phyloP scores from a whole-genome alignment of 1,140 invertebrate species.

The Lysiphlebus fabarum region DNA sequence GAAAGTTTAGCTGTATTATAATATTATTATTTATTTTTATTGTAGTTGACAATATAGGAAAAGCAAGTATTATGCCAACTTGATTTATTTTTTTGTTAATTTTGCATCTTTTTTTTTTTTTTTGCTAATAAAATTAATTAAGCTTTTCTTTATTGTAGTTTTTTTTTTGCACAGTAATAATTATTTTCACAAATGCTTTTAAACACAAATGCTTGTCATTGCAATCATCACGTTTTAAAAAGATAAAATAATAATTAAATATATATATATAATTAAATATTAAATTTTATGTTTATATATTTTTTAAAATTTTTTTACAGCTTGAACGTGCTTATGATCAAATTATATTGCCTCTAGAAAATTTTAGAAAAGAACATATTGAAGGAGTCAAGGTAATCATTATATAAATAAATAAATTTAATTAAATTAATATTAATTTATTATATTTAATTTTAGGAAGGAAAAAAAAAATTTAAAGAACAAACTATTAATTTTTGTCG shows the following conservation, averaged over 20 bases:
- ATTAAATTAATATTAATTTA: constrained; percentile 15
- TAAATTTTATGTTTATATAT: no score
- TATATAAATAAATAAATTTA: neutral
- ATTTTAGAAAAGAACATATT: constrained; percentile 92
- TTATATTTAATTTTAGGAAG: constrained; percentile 63
- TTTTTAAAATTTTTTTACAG: no score
- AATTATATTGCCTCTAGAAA: constrained; percentile 87
- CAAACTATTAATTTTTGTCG: constrained; percentile 95
- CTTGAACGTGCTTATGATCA: constrained; percentile 84
- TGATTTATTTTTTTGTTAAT: neutral
- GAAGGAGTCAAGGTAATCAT: constrained; percentile 80
- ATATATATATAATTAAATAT: no score
- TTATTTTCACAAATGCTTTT: no score
- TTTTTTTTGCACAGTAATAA: neutral
- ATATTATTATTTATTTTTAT: constrained; percentile 20
- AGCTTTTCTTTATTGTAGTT: neutral
- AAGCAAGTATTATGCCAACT: constrained; percentile 26
- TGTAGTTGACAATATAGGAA: constrained; percentile 29
- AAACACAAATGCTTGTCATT: no score
- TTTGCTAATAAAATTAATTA: neutral
- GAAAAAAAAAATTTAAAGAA: constrained; percentile 97
- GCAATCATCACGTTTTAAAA: no score
- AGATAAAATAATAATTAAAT: no score
- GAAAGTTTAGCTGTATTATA: constrained; percentile 16
- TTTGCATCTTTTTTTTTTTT: constrained; percentile 6